Evolutionary conservation across 2,888 invertebrate species (phyloP).

Genomic region (Zeuzera pyrina): DNA sequence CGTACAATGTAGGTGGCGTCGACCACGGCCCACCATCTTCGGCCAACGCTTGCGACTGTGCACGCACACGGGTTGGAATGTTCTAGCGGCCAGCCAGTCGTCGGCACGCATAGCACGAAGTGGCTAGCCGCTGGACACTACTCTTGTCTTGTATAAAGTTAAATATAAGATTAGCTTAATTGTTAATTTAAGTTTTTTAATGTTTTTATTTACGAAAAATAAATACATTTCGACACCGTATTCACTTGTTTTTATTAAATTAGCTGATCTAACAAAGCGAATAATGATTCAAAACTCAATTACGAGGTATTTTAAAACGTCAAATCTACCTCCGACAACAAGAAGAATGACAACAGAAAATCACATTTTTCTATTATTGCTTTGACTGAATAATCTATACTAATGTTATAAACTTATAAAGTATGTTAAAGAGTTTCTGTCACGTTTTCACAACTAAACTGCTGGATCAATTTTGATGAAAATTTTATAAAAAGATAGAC

Average conservation of each 20-base stretch:
- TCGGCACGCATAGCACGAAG: constrained; percentile 32
- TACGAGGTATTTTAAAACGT: too few species aligned
- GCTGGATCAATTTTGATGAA: too few species aligned
- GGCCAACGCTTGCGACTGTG: constrained; percentile 68
- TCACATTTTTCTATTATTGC: too few species aligned
- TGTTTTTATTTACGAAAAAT: constrained; percentile 62
- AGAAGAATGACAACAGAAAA: too few species aligned
- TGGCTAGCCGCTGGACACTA: constrained; percentile 55
- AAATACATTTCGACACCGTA: constrained; percentile 74
- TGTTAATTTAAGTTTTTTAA: constrained; percentile 49
- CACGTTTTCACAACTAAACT: too few species aligned
- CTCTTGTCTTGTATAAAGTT: constrained; percentile 69
- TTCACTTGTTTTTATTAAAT: constrained; percentile 17
- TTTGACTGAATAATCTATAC: too few species aligned
- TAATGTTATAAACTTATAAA: too few species aligned
- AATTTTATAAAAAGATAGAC: too few species aligned
- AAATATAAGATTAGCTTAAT: constrained; percentile 61
- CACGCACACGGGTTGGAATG: constrained; percentile 58
- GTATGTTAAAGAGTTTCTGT: too few species aligned
- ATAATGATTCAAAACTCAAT: too few species aligned
- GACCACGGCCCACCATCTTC: constrained; percentile 32
- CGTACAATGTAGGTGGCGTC: constrained; percentile 69
- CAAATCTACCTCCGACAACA: too few species aligned
- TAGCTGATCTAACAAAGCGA: too few species aligned
- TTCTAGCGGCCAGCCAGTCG: constrained; percentile 57